These are phyloP conservation scores for Turritopsis rubra DNA, from an alignment of 30 jellyfish, hydroid and myxozoan genomes.

Conservation along the genomic window DNA sequence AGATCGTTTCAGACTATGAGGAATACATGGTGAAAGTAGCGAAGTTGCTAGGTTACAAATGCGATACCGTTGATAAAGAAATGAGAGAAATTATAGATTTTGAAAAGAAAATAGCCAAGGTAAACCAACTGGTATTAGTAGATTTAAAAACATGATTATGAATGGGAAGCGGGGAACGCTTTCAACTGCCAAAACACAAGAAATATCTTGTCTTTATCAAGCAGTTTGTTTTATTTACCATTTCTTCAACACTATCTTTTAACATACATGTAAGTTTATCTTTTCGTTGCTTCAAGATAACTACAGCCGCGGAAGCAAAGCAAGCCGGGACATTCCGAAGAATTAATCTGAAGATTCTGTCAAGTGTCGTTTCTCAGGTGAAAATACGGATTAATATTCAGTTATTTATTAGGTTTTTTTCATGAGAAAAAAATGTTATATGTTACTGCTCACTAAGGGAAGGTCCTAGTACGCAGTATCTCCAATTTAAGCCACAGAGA, in stretches of 20 bases:
- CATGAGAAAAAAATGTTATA: too few relatives aligned
- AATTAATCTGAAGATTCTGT: constrained; percentile 41
- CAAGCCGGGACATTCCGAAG: constrained; percentile 96
- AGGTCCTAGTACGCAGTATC: not conserved
- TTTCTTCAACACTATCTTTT: too few relatives aligned
- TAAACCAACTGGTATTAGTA: not conserved
- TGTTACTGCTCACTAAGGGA: not conserved
- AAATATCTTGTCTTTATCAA: too few relatives aligned
- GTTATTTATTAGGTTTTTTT: too few relatives aligned
- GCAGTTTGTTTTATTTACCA: too few relatives aligned
- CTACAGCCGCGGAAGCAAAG: constrained; percentile 95
- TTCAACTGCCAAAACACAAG: too few relatives aligned
- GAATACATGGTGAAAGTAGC: constrained; percentile 63
- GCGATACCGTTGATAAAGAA: constrained; percentile 54
- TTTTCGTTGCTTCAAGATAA: constrained; percentile 29
- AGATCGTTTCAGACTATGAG: constrained; percentile 76
- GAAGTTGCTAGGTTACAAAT: constrained; percentile 60
- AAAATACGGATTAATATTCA: not conserved
- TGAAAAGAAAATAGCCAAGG: constrained; percentile 68
- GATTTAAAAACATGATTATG: too few relatives aligned
- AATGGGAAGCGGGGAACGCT: too few relatives aligned
- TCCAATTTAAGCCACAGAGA: not conserved
- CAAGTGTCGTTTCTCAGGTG: constrained; percentile 60
- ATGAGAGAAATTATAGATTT: constrained; percentile 63
- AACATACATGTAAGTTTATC: not conserved